phyloP scores from a whole-genome alignment of 2,113 vertebrate species.

The Haemorhous mexicanus region DNA sequence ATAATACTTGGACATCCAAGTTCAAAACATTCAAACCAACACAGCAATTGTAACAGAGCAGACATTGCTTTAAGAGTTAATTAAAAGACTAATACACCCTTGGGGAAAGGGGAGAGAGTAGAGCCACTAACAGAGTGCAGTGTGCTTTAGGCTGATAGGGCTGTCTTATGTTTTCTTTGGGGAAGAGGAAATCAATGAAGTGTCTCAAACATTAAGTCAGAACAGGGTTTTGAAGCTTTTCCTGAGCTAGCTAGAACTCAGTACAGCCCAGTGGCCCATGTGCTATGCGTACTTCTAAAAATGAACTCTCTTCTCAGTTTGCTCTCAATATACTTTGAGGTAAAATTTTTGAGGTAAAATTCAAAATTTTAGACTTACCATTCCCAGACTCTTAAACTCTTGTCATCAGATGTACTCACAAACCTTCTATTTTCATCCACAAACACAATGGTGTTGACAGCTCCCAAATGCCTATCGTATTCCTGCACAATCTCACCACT shows the following conservation, averaged over 20 bases:
- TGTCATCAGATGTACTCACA: slow-evolving; percentile 98
- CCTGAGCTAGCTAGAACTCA: background rate
- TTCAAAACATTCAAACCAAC: background rate
- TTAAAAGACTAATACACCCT: background rate
- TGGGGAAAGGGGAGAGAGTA: background rate
- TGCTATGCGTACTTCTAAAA: background rate
- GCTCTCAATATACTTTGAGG: background rate
- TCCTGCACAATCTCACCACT: slow-evolving; percentile 96
- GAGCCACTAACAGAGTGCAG: background rate
- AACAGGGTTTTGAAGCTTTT: background rate
- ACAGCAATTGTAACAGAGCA: background rate
- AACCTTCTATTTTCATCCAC: slow-evolving; percentile 98
- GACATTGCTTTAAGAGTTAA: background rate
- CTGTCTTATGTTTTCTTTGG: background rate
- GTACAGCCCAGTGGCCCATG: background rate
- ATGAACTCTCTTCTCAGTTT: slow-evolving; percentile 1
- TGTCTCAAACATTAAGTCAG: background rate
- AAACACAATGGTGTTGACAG: slow-evolving; percentile 99
- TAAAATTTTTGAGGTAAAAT: background rate
- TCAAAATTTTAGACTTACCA: slow-evolving; percentile 81
- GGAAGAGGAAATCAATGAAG: background rate
- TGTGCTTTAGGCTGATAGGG: background rate
- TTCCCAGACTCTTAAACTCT: slow-evolving; percentile 97
- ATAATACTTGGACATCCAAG: background rate
- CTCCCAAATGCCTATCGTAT: slow-evolving; percentile 95